Base-by-base conservation (phyloP, 2,113 vertebrate species). In the Atherinomorus stipes region DNA sequence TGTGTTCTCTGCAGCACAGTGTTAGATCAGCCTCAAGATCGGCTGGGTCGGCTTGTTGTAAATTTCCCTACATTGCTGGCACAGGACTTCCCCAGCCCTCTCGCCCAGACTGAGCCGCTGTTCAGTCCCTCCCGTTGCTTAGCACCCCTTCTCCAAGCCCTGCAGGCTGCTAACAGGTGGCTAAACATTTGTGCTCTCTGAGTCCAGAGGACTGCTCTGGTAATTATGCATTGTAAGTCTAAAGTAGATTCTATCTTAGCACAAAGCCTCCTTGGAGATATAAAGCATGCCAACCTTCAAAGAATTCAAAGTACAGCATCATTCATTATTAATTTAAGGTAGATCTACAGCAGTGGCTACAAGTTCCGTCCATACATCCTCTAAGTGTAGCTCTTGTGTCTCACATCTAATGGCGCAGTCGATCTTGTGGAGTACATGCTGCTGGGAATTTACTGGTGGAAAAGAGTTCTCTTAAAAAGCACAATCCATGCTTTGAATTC, bases 161-260 rank as follows among this genome's bases (percentile, higher is more conserved):
- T 59, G 54, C 26, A 70, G 80, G 75, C 82, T 84, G 84, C 89
- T 88, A 90, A 92, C 92, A 93, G 91, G 90, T 93, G 90, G 89
- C 78, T 79, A 64, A 86, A 70, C 86, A 89, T 91, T 91, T 84
- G 86, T 56, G 63, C 74, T 66, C 76, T 86, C 73, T 7, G 67
- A 73, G 71, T 89, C 78, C 86, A 76, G 58, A 66, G 70, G 47
- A 84, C 53, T 42, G 65, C 70, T 81, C 2, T 53, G 34, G 73
- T 71, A 58, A 80, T 80, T 78, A 81, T 75, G 83, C 75, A 76
- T 72, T 69, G 42, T 42, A 68, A 85, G 76, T 68, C 81, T 60
- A 44, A 65, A 28, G 59, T 34, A 56, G 70, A 61, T 52, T 67
- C 16, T 77, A 18, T 68, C 40, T 49, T 56, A 74, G 64, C 21